Evolutionary conservation across 2,797 vertebrate genomes (phyloP).

Genomic region (Enteromius mattozi): DNA sequence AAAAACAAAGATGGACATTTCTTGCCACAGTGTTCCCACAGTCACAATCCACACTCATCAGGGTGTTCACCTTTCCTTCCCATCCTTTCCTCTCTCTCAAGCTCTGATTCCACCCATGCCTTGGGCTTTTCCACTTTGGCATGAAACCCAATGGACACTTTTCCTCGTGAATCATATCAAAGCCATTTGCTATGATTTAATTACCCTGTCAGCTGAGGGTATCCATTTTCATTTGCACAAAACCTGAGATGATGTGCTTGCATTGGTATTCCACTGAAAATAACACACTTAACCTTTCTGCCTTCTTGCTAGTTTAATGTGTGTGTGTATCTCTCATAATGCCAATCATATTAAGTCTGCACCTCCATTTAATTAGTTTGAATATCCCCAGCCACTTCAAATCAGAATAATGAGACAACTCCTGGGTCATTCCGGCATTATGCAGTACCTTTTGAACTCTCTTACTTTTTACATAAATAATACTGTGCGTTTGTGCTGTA

Average conservation of each 20-base stretch:
- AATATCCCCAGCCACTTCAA: constrained; percentile 45
- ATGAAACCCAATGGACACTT: constrained; percentile 9
- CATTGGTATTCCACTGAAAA: constrained; percentile 19
- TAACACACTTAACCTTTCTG: constrained; percentile 10
- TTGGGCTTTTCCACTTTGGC: constrained; percentile 50
- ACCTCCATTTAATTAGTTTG: constrained; percentile 37
- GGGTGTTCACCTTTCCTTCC: constrained; percentile 53
- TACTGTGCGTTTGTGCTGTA: not conserved
- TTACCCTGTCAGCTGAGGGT: constrained; percentile 34
- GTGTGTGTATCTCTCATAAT: not conserved
- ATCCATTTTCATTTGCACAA: constrained; percentile 31
- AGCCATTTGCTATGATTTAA: constrained; percentile 36
- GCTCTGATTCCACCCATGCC: constrained; percentile 20
- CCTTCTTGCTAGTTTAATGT: not conserved
- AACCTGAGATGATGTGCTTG: not conserved
- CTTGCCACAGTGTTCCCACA: constrained; percentile 30
- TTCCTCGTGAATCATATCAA: constrained; percentile 34
- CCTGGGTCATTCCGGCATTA: constrained; percentile 7
- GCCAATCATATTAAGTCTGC: constrained; percentile 12
- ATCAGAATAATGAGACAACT: constrained; percentile 41
- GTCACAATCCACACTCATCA: not conserved
- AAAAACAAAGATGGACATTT: constrained; percentile 22
- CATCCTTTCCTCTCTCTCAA: constrained; percentile 49
- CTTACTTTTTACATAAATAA: not conserved
- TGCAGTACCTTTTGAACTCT: constrained; percentile 11